Base-by-base conservation (phyloP, 2,888 invertebrate genomes). In the Meloe dianella region DNA sequence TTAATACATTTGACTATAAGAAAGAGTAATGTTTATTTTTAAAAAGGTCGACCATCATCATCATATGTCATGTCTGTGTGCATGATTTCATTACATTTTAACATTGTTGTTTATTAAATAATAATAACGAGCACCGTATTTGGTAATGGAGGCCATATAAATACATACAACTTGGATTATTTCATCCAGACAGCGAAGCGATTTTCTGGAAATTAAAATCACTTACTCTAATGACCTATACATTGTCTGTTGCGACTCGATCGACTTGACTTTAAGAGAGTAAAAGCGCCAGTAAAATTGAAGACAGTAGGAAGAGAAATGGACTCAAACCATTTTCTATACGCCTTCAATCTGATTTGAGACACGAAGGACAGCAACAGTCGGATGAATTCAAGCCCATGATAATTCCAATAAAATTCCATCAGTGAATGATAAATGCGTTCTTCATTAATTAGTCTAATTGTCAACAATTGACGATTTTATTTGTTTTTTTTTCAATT, bases 111-210 rank as follows among this genome's bases (percentile, higher is more conserved):
- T 47, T 47, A 47, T 47, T 47, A 47, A 47, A 47, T 47, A 47
- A 47, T n/a, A 47, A 47, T 47, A 47, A 63, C 35, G 60, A 57
- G 65, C 57, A 32, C 75, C 73, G 71, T 73, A 71, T 75, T 72
- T 69, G 74, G 75, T 74, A 75, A 75, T 73, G 71, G 68, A n/a
- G 75, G 74, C 70, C 73, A 71, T 65, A 57, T 62, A 60, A 65
- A 70, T 68, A 63, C 65, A 68, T 65, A 58, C n/a, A 61, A 62
- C 51, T 47, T 6, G 47, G 9, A 47, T 47, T 20, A 20, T 47
- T 47, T 47, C 41, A 41, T 6, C 17, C 6, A 41, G n/a, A 41
- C n/a, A n/a, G n/a, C n/a, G n/a, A n/a, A n/a, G n/a, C n/a, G 41
- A 41, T 41, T 17, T 4, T 41, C n/a, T 17, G 17, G 41, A 41